phyloP scores from a whole-genome alignment of 2,113 vertebrate species.

The Lycaon pictus region DNA sequence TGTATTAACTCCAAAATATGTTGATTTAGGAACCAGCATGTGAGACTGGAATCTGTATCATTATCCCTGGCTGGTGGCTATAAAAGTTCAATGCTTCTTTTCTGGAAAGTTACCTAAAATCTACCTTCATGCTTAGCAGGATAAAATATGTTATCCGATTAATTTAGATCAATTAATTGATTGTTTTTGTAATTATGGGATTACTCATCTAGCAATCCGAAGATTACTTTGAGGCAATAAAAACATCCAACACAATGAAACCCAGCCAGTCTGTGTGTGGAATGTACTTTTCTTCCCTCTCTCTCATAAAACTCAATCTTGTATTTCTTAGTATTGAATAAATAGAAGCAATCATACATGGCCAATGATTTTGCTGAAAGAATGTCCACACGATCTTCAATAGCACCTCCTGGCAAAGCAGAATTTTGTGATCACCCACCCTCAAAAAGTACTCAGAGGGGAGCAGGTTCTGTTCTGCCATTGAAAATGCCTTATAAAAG shows the following conservation, averaged over 20 bases:
- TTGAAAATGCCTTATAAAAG: neutral
- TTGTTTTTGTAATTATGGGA: conserved; percentile 70
- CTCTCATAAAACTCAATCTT: conserved; percentile 12
- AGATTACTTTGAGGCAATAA: conserved; percentile 65
- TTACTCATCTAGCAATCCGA: conserved; percentile 68
- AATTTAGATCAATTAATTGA: conserved; percentile 79
- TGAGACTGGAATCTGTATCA: neutral
- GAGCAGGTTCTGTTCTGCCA: neutral
- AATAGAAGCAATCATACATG: neutral
- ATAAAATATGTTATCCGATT: conserved; percentile 70
- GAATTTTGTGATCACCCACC: neutral
- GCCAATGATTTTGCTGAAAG: neutral
- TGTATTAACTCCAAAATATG: neutral
- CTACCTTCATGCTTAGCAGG: conserved; percentile 57
- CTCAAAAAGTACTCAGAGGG: neutral
- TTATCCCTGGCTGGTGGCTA: neutral
- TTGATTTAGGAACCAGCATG: neutral
- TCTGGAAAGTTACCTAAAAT: conserved; percentile 43
- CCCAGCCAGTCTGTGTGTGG: neutral
- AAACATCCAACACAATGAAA: conserved; percentile 45
- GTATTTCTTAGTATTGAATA: neutral
- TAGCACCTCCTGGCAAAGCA: neutral
- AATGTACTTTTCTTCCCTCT: neutral
- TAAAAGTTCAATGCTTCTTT: conserved; percentile 1
- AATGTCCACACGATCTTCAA: neutral